Base-by-base conservation (phyloP, 2,888 invertebrate species). In the Cecidostiba fungosa region DNA sequence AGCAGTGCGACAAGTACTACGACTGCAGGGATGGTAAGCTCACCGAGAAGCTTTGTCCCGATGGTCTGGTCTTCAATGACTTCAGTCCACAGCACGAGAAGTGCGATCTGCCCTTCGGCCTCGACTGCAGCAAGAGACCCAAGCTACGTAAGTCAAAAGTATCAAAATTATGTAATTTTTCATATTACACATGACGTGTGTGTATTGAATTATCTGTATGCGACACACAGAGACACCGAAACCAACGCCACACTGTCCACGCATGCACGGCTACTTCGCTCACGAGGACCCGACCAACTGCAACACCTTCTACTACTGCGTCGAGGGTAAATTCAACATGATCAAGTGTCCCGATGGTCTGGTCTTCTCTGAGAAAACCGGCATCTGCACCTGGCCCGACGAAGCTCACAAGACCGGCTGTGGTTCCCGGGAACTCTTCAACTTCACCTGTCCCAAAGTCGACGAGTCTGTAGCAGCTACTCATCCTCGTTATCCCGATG, bases 321-420 rank as follows among this genome's bases (percentile, higher is more conserved):
- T 97, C 43, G 97, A 97, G 91, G 98, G 98, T 5, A 95, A 96
- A 93, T 98, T 96, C 94, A 98, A 98, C 94, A 97, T 97, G 96
- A 97, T 98, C 92, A 97, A 96, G 0, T 98, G 98, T 87, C 98
- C 98, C 0, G 96, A 95, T 73, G 98, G 98, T 0, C 94, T 98
- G 82, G 98, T 98, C 16, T 98, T 98, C 94, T 97, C 97, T 91
- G 97, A 97, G 89, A 97, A 96, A 92, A 97, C 96, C 69, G 98
- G 98, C 87, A 98, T 98, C 90, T 98, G 98, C 93, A 97, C 97
- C 29, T 98, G 98, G 98, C 96, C 98, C 0, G 98, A 98, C 94
- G 97, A 98, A 92, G 98, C 98, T 10, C 97, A 97, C 92, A 97
- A 97, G 93, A 96, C 95, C 91, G 97, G 97, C 19, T 98, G 98